Evolutionary conservation across 2,888 invertebrate genomes (phyloP).

Genomic region (Thysanoteuthis rhombus): DNA sequence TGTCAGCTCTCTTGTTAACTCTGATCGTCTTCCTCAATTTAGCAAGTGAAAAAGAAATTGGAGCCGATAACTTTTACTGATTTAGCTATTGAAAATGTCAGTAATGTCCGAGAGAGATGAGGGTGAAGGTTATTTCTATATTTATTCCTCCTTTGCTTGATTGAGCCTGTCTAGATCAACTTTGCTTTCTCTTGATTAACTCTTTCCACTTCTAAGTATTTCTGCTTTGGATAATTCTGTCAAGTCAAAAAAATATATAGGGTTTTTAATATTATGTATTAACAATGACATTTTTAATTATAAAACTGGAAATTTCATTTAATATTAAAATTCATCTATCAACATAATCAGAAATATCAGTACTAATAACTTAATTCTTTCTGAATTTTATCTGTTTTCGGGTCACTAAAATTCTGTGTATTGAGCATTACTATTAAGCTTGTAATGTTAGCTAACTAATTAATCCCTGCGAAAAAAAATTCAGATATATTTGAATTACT

Average conservation of each 20-base stretch:
- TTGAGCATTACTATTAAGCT: too few species aligned
- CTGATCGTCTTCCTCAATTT: neutral
- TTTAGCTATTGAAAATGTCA: constrained; percentile 12
- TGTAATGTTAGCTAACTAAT: too few species aligned
- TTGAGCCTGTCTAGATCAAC: neutral
- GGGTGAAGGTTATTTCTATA: neutral
- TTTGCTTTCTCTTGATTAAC: neutral
- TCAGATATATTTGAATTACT: too few species aligned
- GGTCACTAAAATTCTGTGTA: too few species aligned
- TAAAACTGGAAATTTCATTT: too few species aligned
- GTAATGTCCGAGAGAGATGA: neutral
- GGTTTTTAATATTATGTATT: neutral
- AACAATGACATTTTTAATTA: neutral
- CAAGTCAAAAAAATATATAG: neutral
- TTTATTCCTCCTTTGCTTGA: neutral
- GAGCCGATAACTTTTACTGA: neutral
- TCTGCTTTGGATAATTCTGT: neutral
- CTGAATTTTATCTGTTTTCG: too few species aligned
- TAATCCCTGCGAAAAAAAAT: too few species aligned
- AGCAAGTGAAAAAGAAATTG: neutral
- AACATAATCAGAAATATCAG: too few species aligned
- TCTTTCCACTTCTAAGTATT: neutral
- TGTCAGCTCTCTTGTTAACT: neutral
- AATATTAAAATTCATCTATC: too few species aligned
- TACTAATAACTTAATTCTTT: too few species aligned